phyloP scores from a whole-genome alignment of 2,888 invertebrate species.

The Trichopoda pennipes region DNA sequence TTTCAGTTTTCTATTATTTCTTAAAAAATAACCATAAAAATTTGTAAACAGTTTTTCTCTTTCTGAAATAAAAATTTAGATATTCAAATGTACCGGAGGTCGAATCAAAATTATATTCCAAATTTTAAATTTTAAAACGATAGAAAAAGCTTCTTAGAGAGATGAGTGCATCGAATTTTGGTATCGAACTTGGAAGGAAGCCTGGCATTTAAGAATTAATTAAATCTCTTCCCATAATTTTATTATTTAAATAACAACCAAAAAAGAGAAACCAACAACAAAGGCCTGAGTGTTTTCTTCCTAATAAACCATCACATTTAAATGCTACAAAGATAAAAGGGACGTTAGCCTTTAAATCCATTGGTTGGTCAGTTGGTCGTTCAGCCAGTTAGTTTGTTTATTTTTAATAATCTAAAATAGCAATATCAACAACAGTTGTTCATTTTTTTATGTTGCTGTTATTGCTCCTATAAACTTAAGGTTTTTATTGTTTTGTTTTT shows the following conservation, averaged over 20 bases:
- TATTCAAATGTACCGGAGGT: too few species aligned
- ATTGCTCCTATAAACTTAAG: constrained; percentile 54
- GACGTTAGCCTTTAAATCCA: constrained; percentile 8
- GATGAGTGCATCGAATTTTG: too few species aligned
- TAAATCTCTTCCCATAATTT: not conserved
- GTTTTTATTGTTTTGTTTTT: constrained; percentile 66
- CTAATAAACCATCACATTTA: constrained; percentile 2
- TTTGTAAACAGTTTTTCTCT: too few species aligned
- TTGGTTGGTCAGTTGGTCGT: not conserved
- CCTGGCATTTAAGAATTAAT: too few species aligned
- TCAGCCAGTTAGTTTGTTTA: constrained; percentile 25
- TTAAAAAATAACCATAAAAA: too few species aligned
- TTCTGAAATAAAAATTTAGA: too few species aligned
- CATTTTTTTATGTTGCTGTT: constrained; percentile 40
- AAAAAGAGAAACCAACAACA: not conserved
- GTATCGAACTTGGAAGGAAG: too few species aligned
- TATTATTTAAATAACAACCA: not conserved
- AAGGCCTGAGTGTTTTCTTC: constrained; percentile 1
- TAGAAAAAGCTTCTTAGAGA: too few species aligned
- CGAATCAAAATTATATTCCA: too few species aligned
- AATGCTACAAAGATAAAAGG: constrained; percentile 4
- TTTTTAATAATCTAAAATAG: constrained; percentile 44
- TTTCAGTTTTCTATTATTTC: too few species aligned
- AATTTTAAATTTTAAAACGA: too few species aligned
- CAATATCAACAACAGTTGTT: constrained; percentile 58